phyloP scores from a whole-genome alignment of 1,140 invertebrate genomes.

The Delia radicum region DNA sequence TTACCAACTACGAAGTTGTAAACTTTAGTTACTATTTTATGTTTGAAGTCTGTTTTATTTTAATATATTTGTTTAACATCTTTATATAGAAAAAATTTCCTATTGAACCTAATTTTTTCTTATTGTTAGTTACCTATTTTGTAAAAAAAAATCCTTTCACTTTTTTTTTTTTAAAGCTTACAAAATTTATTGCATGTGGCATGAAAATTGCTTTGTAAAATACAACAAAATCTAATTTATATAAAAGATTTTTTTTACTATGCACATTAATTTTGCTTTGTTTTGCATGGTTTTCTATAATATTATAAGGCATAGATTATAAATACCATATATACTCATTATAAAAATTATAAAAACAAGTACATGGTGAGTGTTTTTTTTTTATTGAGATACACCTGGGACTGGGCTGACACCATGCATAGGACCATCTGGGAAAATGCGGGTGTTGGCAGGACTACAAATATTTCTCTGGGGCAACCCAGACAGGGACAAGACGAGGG shows the following conservation, averaged over 20 bases:
- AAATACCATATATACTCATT: not conserved
- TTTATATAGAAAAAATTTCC: not conserved
- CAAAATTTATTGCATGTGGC: not conserved
- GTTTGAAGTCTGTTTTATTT: too few relatives aligned
- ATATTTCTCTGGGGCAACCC: too few relatives aligned
- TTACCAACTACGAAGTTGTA: too few relatives aligned
- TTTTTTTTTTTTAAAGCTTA: not conserved
- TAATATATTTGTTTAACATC: too few relatives aligned
- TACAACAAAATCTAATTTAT: not conserved
- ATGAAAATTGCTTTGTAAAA: conserved; percentile 1
- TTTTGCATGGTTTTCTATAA: not conserved
- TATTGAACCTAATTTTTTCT: not conserved
- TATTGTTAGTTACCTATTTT: not conserved
- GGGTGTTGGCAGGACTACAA: too few relatives aligned
- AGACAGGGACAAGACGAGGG: too few relatives aligned
- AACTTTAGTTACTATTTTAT: too few relatives aligned
- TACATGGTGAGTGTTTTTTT: too few relatives aligned
- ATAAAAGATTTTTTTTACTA: not conserved
- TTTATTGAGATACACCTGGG: too few relatives aligned
- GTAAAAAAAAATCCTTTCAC: not conserved
- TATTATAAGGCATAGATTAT: not conserved
- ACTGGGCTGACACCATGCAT: too few relatives aligned
- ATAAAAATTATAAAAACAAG: too few relatives aligned
- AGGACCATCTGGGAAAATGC: too few relatives aligned
- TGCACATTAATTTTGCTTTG: not conserved